These are phyloP conservation scores for Priocnemis perturbator DNA, from an alignment of 2,888 invertebrate species.

Conservation along the genomic window DNA sequence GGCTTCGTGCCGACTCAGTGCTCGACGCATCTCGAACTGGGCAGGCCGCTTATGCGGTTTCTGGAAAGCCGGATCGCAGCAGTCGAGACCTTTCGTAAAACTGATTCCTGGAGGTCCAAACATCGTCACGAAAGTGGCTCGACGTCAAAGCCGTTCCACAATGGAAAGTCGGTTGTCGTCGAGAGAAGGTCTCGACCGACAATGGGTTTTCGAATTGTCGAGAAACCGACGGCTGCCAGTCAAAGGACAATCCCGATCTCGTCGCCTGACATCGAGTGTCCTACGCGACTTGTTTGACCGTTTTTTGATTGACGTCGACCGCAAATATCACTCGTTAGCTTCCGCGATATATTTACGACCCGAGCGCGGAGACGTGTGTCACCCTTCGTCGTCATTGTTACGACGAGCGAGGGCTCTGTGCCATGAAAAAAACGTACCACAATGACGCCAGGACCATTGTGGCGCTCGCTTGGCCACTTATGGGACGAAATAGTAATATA, in stretches of 20 bases:
- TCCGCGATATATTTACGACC: constrained; percentile 42
- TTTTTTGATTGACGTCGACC: constrained; percentile 57
- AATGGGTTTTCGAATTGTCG: constrained; percentile 13
- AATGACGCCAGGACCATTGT: constrained; percentile 13
- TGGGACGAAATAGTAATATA: background rate
- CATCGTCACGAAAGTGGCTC: constrained; percentile 39
- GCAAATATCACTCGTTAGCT: constrained; percentile 45
- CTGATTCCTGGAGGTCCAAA: constrained; percentile 13
- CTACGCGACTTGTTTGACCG: constrained; percentile 60
- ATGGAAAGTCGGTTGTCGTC: constrained; percentile 46
- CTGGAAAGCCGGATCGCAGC: too few relatives aligned
- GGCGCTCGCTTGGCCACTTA: constrained; percentile 1
- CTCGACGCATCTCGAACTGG: too few relatives aligned
- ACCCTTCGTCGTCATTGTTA: background rate
- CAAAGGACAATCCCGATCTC: constrained; percentile 61
- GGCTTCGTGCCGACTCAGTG: too few relatives aligned
- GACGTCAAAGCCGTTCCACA: constrained; percentile 43
- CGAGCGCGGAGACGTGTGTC: constrained; percentile 27
- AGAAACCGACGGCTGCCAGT: constrained; percentile 59
- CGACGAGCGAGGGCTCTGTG: background rate
- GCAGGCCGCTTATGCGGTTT: too few relatives aligned
- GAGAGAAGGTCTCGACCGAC: constrained; percentile 19
- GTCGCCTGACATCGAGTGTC: constrained; percentile 65
- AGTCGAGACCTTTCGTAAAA: constrained; percentile 10
- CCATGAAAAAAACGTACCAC: constrained; percentile 6